These are phyloP conservation scores for Drosophila koepferae DNA, from an alignment of 2,888 invertebrate species.

Conservation along the genomic window DNA sequence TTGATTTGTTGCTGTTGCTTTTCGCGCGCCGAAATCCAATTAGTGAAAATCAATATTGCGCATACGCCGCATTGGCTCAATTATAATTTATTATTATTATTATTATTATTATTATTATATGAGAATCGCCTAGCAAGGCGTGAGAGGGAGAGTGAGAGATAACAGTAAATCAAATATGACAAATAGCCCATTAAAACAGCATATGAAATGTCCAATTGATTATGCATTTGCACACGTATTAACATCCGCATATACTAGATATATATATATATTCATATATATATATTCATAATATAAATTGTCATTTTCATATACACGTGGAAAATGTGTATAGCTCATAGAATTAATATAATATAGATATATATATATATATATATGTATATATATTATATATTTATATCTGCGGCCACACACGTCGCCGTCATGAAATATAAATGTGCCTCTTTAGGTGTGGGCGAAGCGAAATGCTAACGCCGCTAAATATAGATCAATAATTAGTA, in stretches of 20 bases:
- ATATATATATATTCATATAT: no score
- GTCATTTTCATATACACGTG: constrained; percentile 17
- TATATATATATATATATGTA: background rate
- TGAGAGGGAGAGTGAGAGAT: background rate
- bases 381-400: constrained; percentile 7
- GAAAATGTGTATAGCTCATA: background rate
- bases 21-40: constrained; percentile 70
- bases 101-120: constrained; percentile 6
- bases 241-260: background rate
- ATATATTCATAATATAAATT: no score
- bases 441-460: background rate
- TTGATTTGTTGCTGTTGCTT: constrained; percentile 14
- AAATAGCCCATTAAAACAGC: constrained; percentile 23
- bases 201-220: constrained; percentile 54
- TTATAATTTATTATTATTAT: constrained; percentile 58
- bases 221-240: constrained; percentile 40
- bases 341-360: background rate
- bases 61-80: constrained; percentile 71
- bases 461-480: constrained; percentile 11
- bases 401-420: constrained; percentile 7
- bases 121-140: constrained; percentile 17
- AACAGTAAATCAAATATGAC: constrained; percentile 37
- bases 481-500: constrained; percentile 57
- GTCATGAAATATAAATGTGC: constrained; percentile 18
- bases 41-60: constrained; percentile 76